Base-by-base conservation (phyloP, 2,113 vertebrate genomes). In the Nibea albiflora region DNA sequence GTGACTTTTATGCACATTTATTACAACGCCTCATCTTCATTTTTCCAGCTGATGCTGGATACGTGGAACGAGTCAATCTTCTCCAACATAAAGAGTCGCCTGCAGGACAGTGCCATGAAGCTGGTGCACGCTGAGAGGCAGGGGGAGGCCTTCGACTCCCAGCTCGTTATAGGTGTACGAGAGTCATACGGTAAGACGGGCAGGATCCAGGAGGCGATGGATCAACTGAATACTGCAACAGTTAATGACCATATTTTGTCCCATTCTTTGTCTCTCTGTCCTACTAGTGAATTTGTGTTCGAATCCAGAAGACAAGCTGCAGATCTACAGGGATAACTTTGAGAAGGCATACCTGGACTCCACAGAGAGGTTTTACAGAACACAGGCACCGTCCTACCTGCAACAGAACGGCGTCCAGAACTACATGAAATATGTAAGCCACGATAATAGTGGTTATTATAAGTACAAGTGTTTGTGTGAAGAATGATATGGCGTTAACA, bases 61-160 rank as follows among this genome's bases (percentile, higher is more conserved):
- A 99, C 98, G 0, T 99, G 98, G 98, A 99, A 99, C 80, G 98
- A 99, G 86, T 99, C 98, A 11, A 99, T 99, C 92, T 99, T 99
- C 92, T 99, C 97, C 91, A 99, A 99, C 94, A 99, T 99, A 84
- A 99, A 99, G 92, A 98, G 96, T 22, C 96, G 98, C 65, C 96
- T 99, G 76, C 98, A 99, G 91, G 98, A 99, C 90, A 99, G 98
- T 88, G 98, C 98, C 86, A 99, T 99, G 98, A 99, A 99, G 91
- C 90, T 99, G 60, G 98, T 99, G 39, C 98, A 99, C 66, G 97
- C 98, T 1, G 98, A 99, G 92, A 93, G 98, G 77, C 91, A 99
- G 73, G 98, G 98, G 67, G 98, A 99, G 92, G 98, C 98, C 89
- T 99, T 99, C 0, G 98, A 99, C 93, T 99, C 98, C 24, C 98